These are phyloP conservation scores for Tangara arthus DNA, from an alignment of 2,797 vertebrate genomes.

Conservation along the genomic window DNA sequence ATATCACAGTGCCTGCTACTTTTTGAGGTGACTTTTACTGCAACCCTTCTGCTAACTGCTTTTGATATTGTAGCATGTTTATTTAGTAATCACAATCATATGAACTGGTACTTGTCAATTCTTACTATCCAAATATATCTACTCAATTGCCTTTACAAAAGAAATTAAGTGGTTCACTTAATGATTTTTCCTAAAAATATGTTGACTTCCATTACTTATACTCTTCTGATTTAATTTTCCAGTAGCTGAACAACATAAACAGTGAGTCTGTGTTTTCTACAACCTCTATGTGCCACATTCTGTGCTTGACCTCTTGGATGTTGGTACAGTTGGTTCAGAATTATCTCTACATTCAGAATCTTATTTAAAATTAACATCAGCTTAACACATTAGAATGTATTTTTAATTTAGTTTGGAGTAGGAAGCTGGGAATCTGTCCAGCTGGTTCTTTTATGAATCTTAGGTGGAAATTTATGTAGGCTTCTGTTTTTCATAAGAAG, in stretches of 20 bases:
- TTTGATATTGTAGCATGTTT: not conserved
- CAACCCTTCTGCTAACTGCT: not conserved
- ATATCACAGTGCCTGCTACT: not conserved
- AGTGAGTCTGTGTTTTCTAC: not conserved
- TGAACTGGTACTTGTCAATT: not conserved
- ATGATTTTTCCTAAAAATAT: not conserved
- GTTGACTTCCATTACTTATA: not conserved
- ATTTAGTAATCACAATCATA: not conserved
- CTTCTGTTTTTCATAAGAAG: not conserved
- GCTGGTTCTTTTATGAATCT: not conserved
- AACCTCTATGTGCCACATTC: not conserved
- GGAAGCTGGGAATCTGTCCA: constrained; percentile 2
- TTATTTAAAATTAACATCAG: not conserved
- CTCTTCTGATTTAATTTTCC: not conserved
- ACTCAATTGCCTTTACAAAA: not conserved
- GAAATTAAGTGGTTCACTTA: not conserved
- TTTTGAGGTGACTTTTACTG: not conserved
- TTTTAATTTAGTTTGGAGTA: constrained; percentile 14
- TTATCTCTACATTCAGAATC: not conserved
- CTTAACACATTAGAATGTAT: not conserved
- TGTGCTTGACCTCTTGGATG: not conserved
- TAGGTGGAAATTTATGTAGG: not conserved
- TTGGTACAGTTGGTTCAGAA: not conserved
- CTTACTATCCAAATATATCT: not conserved
- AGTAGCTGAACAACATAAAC: not conserved